Evolutionary conservation across 2,797 vertebrate species (phyloP).

Genomic region (Myotis pilosus): DNA sequence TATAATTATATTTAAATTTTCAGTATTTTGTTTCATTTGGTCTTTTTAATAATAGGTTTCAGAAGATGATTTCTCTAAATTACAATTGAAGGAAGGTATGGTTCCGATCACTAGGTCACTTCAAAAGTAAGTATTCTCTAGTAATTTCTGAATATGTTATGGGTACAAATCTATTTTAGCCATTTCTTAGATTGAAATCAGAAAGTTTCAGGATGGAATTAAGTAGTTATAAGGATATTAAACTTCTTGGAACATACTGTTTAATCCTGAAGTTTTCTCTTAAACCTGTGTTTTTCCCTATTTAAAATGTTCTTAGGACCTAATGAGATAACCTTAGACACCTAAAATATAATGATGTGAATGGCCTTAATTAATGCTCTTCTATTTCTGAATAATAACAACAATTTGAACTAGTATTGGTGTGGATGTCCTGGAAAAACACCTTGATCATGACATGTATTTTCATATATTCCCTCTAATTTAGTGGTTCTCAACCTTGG

Average conservation of each 20-base stretch:
- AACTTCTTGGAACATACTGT: background rate
- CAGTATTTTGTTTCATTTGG: constrained; percentile 35
- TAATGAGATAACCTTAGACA: background rate
- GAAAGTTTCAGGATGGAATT: background rate
- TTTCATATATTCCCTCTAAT: background rate
- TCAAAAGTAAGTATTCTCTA: constrained; percentile 83
- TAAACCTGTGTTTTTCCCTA: background rate
- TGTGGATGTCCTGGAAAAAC: background rate
- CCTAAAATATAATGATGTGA: background rate
- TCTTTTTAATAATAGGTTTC: constrained; percentile 74
- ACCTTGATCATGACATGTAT: constrained; percentile 11
- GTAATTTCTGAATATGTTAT: background rate
- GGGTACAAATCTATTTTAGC: background rate
- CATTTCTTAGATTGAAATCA: constrained; percentile 6
- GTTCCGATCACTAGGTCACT: constrained; percentile 83
- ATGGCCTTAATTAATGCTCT: background rate
- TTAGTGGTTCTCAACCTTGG: too few species aligned
- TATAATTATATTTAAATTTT: background rate
- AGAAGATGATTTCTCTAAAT: constrained; percentile 73
- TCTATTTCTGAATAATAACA: constrained; percentile 16
- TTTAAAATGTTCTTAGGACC: constrained; percentile 27
- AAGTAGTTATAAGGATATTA: constrained; percentile 31
- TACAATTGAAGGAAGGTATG: constrained; percentile 74
- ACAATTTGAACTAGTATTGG: background rate
- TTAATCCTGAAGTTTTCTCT: constrained; percentile 22